Percentiles rank a stretch among this genome's conserved stretches.
Conservation (phyloP, 2,797 vertebrate genomes). For the Sebastes paucispinis region DNA sequence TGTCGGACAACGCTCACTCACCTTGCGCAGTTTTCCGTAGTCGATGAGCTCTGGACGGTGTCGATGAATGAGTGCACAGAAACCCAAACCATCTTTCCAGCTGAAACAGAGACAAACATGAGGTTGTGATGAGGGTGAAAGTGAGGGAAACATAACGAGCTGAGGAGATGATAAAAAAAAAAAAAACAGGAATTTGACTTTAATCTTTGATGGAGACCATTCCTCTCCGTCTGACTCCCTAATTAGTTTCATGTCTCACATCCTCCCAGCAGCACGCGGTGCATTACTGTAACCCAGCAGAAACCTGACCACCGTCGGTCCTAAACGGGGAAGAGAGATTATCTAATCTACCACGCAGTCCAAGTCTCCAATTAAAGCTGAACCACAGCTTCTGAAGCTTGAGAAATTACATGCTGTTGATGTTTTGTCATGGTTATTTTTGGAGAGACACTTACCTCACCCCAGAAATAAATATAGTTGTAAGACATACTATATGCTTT, state of each 20-base stretch:
- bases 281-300: slow-evolving; percentile 2
- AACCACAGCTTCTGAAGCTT: not conserved
- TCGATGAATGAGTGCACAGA: slow-evolving; percentile 98
- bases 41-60: slow-evolving; percentile 99
- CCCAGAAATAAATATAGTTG: not conserved
- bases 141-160: slow-evolving; percentile 8
- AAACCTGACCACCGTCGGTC: not conserved
- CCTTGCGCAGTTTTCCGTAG: slow-evolving; percentile 97
- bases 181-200: not conserved
- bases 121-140: not conserved
- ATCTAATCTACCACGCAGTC: not conserved
- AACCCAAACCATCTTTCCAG: slow-evolving; percentile 98
- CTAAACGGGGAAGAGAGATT: not conserved
- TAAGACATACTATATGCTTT: not conserved
- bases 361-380: not conserved
- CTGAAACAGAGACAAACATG: slow-evolving; percentile 67
- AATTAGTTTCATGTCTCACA: slow-evolving; percentile 14
- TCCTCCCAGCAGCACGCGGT: not conserved
- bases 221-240: not conserved
- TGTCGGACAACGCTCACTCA: slow-evolving; percentile 47
- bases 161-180: not conserved
- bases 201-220: slow-evolving; percentile 16
- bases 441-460: not conserved
- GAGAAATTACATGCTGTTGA: not conserved
- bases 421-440: not conserved